These are phyloP conservation scores for Burhinus oedicnemus DNA, from an alignment of 2,113 vertebrate genomes.

Conservation along the genomic window DNA sequence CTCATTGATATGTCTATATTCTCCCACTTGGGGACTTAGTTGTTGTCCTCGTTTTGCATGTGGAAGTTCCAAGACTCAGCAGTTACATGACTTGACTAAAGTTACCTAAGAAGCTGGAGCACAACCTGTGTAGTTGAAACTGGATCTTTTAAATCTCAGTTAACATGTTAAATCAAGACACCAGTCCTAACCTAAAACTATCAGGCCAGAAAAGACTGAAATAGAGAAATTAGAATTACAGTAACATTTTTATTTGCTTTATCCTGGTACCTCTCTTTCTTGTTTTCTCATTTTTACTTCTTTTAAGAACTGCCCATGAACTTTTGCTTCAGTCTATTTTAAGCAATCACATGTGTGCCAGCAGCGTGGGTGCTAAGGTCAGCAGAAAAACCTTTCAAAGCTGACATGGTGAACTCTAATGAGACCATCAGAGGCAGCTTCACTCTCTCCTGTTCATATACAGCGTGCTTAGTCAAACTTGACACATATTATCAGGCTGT, in stretches of 20 bases:
- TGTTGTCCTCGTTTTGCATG: neutral
- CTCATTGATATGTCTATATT: neutral
- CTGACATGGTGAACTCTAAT: neutral
- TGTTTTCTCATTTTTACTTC: neutral
- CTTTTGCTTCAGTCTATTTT: conserved; percentile 11
- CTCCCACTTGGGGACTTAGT: neutral
- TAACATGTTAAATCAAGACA: neutral
- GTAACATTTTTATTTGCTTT: neutral
- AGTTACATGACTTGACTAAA: neutral
- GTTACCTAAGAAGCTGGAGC: neutral
- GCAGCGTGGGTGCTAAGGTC: neutral
- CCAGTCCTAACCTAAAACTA: neutral
- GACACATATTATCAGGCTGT: neutral
- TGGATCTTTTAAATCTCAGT: neutral
- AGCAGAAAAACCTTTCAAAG: conserved; percentile 14
- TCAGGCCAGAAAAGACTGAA: neutral
- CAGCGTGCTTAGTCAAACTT: neutral
- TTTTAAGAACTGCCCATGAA: neutral
- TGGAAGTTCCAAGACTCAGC: neutral
- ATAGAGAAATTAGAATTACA: neutral
- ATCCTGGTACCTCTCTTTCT: neutral
- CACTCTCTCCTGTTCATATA: neutral
- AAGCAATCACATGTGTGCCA: neutral
- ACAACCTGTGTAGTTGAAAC: neutral
- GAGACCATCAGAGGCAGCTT: neutral